phyloP scores from a whole-genome alignment of 2,113 vertebrate genomes.

The Cercopithecus mona region DNA sequence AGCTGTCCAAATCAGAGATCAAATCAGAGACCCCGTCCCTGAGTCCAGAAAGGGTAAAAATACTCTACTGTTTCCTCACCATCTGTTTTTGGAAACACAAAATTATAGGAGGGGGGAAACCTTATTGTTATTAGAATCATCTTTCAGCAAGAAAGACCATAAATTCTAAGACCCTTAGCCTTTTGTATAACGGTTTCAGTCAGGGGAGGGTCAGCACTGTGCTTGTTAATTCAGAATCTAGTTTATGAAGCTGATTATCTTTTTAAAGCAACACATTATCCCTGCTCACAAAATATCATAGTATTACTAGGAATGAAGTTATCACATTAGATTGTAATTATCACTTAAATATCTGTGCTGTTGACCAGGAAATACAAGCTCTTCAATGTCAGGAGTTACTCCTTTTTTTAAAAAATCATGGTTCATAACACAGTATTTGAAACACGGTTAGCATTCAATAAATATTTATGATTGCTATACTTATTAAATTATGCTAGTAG shows the following conservation, averaged over 20 bases:
- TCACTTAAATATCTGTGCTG: background rate
- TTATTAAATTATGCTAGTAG: background rate
- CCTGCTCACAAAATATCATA: background rate
- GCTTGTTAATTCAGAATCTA: background rate
- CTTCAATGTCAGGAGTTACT: background rate
- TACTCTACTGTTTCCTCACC: background rate
- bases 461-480: background rate
- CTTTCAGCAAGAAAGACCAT: background rate
- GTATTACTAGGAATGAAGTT: background rate
- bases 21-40: background rate
- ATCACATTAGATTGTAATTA: background rate
- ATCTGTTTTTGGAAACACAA: background rate
- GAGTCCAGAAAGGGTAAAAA: background rate
- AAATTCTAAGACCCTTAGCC: background rate
- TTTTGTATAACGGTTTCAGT: background rate
- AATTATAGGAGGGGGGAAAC: background rate
- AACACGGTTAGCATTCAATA: background rate
- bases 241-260: background rate
- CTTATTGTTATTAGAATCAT: background rate
- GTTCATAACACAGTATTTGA: background rate
- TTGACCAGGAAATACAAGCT: conserved; percentile 4
- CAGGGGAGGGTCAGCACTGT: background rate
- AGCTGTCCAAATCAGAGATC: background rate
- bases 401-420: background rate
- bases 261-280: background rate